Evolutionary conservation across 2,113 vertebrate species (phyloP).

Genomic region (Anoplopoma fimbria): DNA sequence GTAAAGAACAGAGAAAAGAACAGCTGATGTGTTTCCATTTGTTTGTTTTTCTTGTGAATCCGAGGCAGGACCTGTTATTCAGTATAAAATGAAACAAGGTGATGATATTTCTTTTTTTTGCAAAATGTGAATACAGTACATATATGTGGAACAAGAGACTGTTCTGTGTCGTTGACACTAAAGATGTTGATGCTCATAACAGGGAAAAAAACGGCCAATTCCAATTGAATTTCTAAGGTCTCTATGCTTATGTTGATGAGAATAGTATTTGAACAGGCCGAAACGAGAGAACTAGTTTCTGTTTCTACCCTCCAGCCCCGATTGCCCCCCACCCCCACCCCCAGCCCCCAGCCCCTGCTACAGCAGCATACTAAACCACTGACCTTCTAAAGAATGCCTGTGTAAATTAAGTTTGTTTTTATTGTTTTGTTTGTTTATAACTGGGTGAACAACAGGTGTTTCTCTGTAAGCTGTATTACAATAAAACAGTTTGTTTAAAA

Average conservation of each 20-base stretch:
- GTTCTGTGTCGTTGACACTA: conserved; percentile 64
- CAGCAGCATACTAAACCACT: conserved; percentile 83
- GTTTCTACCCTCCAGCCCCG: not conserved
- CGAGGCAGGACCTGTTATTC: conserved; percentile 82
- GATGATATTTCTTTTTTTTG: conserved; percentile 54
- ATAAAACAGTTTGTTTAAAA: conserved; percentile 87
- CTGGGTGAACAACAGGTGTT: conserved; percentile 83
- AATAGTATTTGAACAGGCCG: conserved; percentile 74
- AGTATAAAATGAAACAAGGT: conserved; percentile 69
- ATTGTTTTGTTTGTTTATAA: conserved; percentile 83
- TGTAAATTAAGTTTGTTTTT: conserved; percentile 85
- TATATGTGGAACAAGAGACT: conserved; percentile 72
- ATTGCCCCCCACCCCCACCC: not conserved
- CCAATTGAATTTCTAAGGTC: conserved; percentile 49
- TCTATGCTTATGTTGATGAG: conserved; percentile 55
- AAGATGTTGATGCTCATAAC: conserved; percentile 57
- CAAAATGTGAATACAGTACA: conserved; percentile 76
- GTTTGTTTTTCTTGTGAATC: conserved; percentile 71
- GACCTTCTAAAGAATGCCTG: conserved; percentile 81
- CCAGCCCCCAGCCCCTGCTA: conserved; percentile 8
- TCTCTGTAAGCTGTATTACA: conserved; percentile 87
- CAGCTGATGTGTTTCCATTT: conserved; percentile 41
- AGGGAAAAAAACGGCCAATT: conserved; percentile 53
- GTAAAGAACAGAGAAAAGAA: conserved; percentile 56
- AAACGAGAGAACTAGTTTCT: conserved; percentile 69